These are phyloP conservation scores for Hydrochoerus hydrochaeris DNA, from an alignment of 2,113 vertebrate genomes.

Conservation along the genomic window DNA sequence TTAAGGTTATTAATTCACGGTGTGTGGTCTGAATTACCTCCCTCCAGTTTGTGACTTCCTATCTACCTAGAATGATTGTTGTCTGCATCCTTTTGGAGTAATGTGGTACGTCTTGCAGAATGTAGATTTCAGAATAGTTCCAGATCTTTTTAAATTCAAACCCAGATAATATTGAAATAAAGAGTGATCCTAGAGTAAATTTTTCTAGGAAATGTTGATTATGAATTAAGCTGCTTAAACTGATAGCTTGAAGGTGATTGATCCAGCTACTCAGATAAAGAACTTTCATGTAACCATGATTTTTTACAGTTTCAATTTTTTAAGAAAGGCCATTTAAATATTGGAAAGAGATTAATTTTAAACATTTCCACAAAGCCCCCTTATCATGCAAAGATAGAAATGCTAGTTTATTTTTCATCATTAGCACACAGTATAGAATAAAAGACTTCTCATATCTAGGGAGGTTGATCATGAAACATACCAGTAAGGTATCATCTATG, in stretches of 20 bases:
- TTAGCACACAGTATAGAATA: neutral
- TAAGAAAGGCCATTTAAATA: constrained; percentile 1
- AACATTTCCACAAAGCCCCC: neutral
- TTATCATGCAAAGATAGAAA: constrained; percentile 3
- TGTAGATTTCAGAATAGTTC: neutral
- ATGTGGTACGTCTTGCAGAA: neutral
- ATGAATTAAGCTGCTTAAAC: neutral
- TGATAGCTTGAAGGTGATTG: neutral
- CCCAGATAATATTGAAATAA: neutral
- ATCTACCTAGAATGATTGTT: neutral
- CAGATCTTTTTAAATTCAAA: neutral
- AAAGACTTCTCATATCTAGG: neutral
- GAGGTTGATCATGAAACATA: neutral
- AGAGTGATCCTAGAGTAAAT: neutral
- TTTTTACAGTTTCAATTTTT: constrained; percentile 36
- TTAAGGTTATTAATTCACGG: neutral
- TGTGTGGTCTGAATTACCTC: neutral
- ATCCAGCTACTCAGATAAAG: constrained; percentile 21
- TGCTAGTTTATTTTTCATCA: constrained; percentile 16
- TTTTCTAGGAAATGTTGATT: neutral
- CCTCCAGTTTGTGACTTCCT: neutral
- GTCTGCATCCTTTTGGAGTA: neutral
- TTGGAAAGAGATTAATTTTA: neutral
- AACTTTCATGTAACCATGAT: neutral
- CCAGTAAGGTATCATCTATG: neutral